Evolutionary conservation across 2,888 invertebrate species (phyloP).

Genomic region (Metallyticus violacea): DNA sequence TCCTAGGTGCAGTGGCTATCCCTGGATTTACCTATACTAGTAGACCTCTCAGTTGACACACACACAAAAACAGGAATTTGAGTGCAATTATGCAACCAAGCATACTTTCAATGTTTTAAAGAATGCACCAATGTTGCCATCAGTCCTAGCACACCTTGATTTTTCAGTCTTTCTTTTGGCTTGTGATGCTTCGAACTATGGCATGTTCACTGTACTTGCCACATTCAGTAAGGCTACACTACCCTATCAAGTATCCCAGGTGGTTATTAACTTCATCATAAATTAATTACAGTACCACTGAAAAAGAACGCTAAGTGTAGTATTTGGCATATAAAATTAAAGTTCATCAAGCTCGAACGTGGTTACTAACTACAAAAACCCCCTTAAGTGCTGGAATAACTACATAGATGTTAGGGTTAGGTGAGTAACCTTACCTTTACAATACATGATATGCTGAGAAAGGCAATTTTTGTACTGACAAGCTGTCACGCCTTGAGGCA

Average conservation of each 20-base stretch:
- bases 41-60: neutral
- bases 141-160: constrained; percentile 21
- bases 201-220: constrained; percentile 29
- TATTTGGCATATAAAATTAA: too few relatives aligned
- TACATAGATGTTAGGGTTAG: too few relatives aligned
- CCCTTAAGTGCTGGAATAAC: too few relatives aligned
- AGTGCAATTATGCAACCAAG: neutral
- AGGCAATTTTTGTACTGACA: too few relatives aligned
- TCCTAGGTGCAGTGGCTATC: neutral
- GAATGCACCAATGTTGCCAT: neutral
- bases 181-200: constrained; percentile 30
- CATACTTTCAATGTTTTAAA: neutral
- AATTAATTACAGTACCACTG: constrained; percentile 19
- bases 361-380: too few relatives aligned
- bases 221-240: constrained; percentile 16
- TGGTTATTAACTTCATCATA: constrained; percentile 20
- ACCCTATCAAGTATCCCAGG: constrained; percentile 32
- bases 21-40: neutral
- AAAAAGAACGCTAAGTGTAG: too few relatives aligned
- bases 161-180: constrained; percentile 30
- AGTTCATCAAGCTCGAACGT: too few relatives aligned
- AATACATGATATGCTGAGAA: too few relatives aligned
- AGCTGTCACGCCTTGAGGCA: too few relatives aligned
- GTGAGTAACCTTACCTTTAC: too few relatives aligned
- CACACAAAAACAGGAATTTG: neutral